Evolutionary conservation across 2,888 invertebrate genomes (phyloP), one percentile per base, ranked within the genome.

Genomic region (Quadriops clusia): DNA sequence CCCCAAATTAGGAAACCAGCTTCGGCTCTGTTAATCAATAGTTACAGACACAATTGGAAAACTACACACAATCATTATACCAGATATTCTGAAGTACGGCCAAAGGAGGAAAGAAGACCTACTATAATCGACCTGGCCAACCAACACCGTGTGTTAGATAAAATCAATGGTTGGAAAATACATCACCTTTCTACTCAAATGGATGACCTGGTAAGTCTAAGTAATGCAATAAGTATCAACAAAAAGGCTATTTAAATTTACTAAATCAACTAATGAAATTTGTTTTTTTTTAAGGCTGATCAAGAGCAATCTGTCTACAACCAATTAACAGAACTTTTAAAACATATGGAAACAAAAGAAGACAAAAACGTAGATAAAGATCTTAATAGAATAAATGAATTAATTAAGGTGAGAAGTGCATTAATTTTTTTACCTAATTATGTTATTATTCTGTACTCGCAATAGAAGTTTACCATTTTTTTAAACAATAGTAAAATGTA

Each of bases 101-200:
- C 84, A 0, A 80, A 83, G 45, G 86, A 91, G 44, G 93, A 93
- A 56, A 72, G 86, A 38, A 71, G 84, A 37, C 78, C 87, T 1
- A 77, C 80, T 2, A 81, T 94, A 22, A 80, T 81, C 51, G 90
- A 93, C 61, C 68, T 94, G 47, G 87, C 93, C 16, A 83, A 82
- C 60, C 90, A 90, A 59, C 78, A 78, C 41, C 77, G 85, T 52
- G 83, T 91, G 29, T 65, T 83, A 41, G 81, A 86, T 50, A 87
- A 85, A 61, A 77, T 89, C 10, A 85, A 86, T 45, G 94, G 94
- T 1, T 94, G 94, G 94, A 94, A 93, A 64, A 73, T 94, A 36
- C 79, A 85, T 64, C 90, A 91, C 57, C 70, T 94, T 45, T 83
- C 83, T 20, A 79, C 87, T 23, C 91, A 93, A 66, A 83, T 94